Evolutionary conservation across 2,113 vertebrate genomes (phyloP).

Genomic region (Semicossyphus pulcher): DNA sequence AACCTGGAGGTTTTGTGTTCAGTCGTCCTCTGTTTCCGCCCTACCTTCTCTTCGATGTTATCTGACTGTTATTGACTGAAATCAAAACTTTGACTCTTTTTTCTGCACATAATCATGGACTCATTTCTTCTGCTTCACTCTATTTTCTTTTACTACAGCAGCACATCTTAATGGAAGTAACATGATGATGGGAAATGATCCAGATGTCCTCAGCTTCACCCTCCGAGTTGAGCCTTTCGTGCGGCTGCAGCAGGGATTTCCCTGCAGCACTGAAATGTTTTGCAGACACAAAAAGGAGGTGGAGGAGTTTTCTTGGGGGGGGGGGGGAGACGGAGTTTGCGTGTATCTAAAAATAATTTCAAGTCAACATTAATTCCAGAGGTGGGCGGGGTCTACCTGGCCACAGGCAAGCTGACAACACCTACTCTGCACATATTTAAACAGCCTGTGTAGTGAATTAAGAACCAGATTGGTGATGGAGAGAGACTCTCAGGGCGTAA

Average conservation of each 20-base stretch:
- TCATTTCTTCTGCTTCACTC: too few species aligned
- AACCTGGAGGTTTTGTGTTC: too few species aligned
- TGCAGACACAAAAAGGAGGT: neutral
- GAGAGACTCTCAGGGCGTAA: neutral
- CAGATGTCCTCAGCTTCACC: neutral
- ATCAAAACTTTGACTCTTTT: too few species aligned
- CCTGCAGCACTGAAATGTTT: neutral
- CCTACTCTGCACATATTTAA: conserved; percentile 64
- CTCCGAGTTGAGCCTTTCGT: neutral
- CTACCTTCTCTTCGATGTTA: too few species aligned
- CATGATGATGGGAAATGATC: neutral
- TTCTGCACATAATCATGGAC: too few species aligned
- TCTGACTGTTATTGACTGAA: too few species aligned
- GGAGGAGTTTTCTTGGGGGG: neutral
- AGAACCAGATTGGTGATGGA: conserved; percentile 1
- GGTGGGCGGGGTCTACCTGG: conserved; percentile 41
- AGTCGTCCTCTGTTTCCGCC: too few species aligned
- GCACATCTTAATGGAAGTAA: neutral
- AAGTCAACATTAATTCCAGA: conserved; percentile 43
- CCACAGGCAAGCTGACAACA: conserved; percentile 56
- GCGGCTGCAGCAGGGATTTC: conserved; percentile 17
- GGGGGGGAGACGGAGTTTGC: conserved; percentile 8
- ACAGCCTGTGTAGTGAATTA: neutral
- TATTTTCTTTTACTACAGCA: too few species aligned
- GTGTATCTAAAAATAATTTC: conserved; percentile 64